These are phyloP conservation scores for Apomyelois bistriatella DNA, from an alignment of 2,888 invertebrate genomes.

Conservation along the genomic window DNA sequence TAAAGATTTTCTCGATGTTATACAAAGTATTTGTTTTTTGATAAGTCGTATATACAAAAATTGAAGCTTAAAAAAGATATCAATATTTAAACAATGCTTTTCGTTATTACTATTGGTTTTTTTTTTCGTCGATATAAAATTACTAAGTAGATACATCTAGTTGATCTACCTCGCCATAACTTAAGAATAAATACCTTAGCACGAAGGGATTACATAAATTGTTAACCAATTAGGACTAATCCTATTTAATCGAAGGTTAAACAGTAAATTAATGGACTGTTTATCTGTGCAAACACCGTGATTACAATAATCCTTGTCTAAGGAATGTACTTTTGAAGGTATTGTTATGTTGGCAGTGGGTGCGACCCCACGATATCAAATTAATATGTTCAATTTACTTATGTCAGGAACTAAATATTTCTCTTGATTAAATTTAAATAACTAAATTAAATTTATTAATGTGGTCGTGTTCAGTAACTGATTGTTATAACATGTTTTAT, in stretches of 20 bases:
- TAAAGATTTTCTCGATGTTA: too few relatives aligned
- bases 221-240: background rate
- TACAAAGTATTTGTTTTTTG: too few relatives aligned
- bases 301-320: background rate
- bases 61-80: too few relatives aligned
- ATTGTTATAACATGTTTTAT: background rate
- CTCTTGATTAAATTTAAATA: background rate
- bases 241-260: background rate
- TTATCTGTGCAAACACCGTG: background rate
- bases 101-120: too few relatives aligned
- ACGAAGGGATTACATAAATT: constrained; percentile 2
- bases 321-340: background rate
- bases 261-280: background rate
- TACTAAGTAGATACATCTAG: too few relatives aligned
- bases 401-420: background rate
- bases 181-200: background rate
- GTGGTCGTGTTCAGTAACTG: background rate
- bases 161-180: background rate
- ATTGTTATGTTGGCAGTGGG: constrained; percentile 8
- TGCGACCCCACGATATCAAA: constrained; percentile 3
- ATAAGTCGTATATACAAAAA: too few relatives aligned
- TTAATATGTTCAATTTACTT: background rate
- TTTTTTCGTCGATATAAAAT: too few relatives aligned
- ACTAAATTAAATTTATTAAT: background rate
- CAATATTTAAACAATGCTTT: too few relatives aligned